Percentiles rank a stretch among this genome's conserved stretches.
phyloP scores from a whole-genome alignment of 2,888 invertebrate genomes.

The Stenodera caucasica region DNA sequence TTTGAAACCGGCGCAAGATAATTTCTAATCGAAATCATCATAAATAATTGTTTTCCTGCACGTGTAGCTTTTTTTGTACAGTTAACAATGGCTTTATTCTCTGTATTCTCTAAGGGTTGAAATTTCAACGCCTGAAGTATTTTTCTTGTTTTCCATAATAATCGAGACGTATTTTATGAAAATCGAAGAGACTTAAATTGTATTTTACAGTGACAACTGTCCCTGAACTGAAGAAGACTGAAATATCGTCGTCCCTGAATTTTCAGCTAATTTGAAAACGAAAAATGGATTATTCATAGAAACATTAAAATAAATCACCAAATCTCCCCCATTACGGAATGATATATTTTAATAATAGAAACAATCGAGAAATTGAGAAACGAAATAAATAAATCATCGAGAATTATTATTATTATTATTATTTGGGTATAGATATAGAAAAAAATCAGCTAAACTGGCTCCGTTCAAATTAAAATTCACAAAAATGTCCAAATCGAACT shows the following conservation, averaged over 20 bases:
- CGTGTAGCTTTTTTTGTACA: too few species aligned
- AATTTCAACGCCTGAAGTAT: too few species aligned
- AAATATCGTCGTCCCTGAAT: background rate
- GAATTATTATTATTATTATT: too few species aligned
- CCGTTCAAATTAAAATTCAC: constrained; percentile 55
- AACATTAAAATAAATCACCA: background rate
- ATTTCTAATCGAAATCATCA: too few species aligned
- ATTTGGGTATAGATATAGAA: background rate
- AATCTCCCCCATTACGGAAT: background rate
- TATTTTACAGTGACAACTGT: constrained; percentile 16
- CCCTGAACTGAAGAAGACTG: constrained; percentile 19
- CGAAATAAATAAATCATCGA: too few species aligned
- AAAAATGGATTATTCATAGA: constrained; percentile 16
- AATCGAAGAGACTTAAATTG: too few species aligned
- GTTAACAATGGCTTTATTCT: too few species aligned
- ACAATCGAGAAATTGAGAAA: too few species aligned
- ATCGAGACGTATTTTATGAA: too few species aligned
- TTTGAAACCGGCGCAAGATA: background rate
- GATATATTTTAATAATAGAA: background rate
- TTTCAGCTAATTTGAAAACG: constrained; percentile 11
- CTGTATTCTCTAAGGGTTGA: too few species aligned
- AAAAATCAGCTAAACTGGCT: constrained; percentile 48
- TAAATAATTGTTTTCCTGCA: too few species aligned
- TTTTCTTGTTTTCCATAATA: background rate
- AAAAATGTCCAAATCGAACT: constrained; percentile 55